phyloP scores from a whole-genome alignment of 2,797 vertebrate species.

The Gallinago nigripennis region DNA sequence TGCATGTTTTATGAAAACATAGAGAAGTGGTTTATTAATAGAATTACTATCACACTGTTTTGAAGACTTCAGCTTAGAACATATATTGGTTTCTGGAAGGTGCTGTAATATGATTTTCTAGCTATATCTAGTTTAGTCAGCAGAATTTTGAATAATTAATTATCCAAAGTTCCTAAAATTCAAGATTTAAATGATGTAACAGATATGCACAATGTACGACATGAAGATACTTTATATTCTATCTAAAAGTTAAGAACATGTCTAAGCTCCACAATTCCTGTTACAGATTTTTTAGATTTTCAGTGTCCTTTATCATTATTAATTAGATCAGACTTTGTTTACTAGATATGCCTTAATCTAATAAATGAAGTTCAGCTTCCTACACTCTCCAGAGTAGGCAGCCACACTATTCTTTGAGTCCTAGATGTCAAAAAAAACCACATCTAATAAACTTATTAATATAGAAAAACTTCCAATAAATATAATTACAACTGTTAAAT shows the following conservation, averaged over 20 bases:
- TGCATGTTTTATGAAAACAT: background rate
- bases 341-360: background rate
- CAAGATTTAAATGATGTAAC: background rate
- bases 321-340: background rate
- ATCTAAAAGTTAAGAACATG: background rate
- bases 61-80: background rate
- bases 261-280: background rate
- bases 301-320: background rate
- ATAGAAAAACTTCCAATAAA: background rate
- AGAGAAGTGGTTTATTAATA: slow-evolving; percentile 4
- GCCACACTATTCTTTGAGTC: background rate
- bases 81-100: background rate
- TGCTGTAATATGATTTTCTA: background rate
- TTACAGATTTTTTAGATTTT: background rate
- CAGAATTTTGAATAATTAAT: background rate
- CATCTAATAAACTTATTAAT: background rate
- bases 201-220: background rate
- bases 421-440: background rate
- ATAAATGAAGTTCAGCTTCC: background rate
- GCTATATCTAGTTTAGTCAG: background rate
- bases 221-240: background rate
- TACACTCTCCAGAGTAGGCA: background rate
- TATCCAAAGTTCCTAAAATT: background rate
- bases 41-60: background rate
- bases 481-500: background rate